Conservation (phyloP, 1,140 invertebrate species). For the Pseudobourletiella spinata region DNA sequence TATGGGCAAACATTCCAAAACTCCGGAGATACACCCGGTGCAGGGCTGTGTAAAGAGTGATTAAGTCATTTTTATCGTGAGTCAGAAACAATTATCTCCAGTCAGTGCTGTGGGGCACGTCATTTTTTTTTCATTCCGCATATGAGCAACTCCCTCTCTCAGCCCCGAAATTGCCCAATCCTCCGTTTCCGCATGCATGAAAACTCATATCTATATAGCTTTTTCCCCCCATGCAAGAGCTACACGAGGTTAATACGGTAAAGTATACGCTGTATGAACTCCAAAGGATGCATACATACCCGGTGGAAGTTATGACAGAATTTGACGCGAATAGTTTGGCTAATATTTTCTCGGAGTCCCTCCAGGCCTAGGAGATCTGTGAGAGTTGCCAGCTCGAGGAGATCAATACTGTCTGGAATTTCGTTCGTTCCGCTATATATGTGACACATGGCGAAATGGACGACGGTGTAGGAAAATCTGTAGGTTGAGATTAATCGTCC, state of each 20-base stretch:
- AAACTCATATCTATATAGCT: not conserved
- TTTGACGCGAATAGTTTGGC: slow-evolving; percentile 73
- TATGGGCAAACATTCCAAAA: slow-evolving; percentile 70
- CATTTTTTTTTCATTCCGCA: no score
- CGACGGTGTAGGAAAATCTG: slow-evolving; percentile 67
- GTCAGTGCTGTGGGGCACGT: no score
- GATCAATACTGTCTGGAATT: slow-evolving; percentile 69
- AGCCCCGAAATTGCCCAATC: no score
- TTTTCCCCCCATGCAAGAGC: not conserved
- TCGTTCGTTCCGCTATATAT: slow-evolving; percentile 82
- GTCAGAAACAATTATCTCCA: no score
- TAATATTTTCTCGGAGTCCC: slow-evolving; percentile 79
- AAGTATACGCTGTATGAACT: not conserved
- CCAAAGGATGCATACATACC: slow-evolving; percentile 45
- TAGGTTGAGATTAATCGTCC: no score
- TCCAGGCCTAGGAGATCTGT: slow-evolving; percentile 80
- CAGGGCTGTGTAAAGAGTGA: slow-evolving; percentile 54
- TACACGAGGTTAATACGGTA: no score
- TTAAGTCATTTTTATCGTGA: no score
- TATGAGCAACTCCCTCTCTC: no score
- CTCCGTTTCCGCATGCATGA: no score
- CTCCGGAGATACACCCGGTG: slow-evolving; percentile 61
- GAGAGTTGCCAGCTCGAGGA: slow-evolving; percentile 73
- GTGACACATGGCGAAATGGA: slow-evolving; percentile 81
- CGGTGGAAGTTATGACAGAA: slow-evolving; percentile 86